Evolutionary conservation across 2,888 invertebrate genomes (phyloP).

Genomic region (Asteroscopus sphinx): DNA sequence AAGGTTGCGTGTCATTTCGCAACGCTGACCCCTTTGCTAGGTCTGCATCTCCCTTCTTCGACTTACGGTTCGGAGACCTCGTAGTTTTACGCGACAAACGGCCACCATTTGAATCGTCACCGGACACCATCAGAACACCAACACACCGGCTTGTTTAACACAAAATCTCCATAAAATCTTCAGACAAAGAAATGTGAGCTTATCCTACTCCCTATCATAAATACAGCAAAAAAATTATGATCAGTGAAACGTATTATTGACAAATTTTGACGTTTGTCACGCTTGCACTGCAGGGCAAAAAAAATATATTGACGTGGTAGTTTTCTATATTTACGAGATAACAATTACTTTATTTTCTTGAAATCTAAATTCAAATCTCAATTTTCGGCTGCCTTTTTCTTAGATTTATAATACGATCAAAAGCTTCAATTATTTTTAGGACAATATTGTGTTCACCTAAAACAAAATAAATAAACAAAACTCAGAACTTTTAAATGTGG

Average conservation of each 20-base stretch:
- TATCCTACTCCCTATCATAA: constrained; percentile 77
- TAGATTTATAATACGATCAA: too few species aligned
- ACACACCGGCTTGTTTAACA: constrained; percentile 78
- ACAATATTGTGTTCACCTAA: background rate
- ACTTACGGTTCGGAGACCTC: constrained; percentile 91
- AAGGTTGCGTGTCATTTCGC: constrained; percentile 91
- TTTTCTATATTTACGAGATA: background rate
- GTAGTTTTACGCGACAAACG: constrained; percentile 92
- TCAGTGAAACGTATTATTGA: constrained; percentile 63
- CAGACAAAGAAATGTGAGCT: constrained; percentile 81
- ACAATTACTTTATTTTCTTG: too few species aligned
- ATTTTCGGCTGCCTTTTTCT: too few species aligned
- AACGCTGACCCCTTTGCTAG: constrained; percentile 90
- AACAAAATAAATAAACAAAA: background rate
- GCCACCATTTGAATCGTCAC: constrained; percentile 90
- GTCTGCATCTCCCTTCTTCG: constrained; percentile 91
- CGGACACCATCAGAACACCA: constrained; percentile 89
- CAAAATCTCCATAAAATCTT: constrained; percentile 83
- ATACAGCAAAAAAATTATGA: constrained; percentile 72
- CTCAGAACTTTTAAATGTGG: background rate
- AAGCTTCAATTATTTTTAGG: too few species aligned
- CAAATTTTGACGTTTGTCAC: constrained; percentile 68
- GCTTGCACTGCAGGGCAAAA: constrained; percentile 39
- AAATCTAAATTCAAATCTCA: background rate
- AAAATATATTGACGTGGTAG: constrained; percentile 36